Percentiles rank a stretch among this genome's conserved stretches.
Conservation (phyloP, 2,113 vertebrate species). For the Seriola dumerili region DNA sequence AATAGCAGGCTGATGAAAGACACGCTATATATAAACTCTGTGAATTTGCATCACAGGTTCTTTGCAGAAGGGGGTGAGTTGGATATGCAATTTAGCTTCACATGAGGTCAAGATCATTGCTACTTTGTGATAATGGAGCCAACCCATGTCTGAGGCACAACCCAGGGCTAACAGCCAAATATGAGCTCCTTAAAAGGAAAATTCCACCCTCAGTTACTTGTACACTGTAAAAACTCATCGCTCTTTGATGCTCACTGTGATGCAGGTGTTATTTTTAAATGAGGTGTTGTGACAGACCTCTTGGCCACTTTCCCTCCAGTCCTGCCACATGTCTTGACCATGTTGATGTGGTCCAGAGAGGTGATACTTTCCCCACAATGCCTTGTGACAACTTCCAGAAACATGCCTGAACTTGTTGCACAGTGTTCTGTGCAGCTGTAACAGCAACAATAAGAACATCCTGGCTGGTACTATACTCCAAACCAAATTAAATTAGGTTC, state of each 20-base stretch:
- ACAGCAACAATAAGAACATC: not conserved
- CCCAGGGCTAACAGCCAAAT: slow-evolving; percentile 55
- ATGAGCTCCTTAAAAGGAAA: slow-evolving; percentile 60
- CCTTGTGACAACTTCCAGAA: not conserved
- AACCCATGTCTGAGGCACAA: slow-evolving; percentile 39
- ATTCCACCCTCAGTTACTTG: slow-evolving; percentile 37
- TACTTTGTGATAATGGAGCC: slow-evolving; percentile 42
- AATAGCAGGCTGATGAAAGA: slow-evolving; percentile 80
- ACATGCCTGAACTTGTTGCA: not conserved
- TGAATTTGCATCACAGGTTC: slow-evolving; percentile 76
- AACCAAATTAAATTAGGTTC: not conserved
- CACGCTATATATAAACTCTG: slow-evolving; percentile 78
- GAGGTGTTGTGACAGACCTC: not conserved
- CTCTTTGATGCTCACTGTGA: not conserved
- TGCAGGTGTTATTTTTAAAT: not conserved
- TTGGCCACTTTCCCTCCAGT: not conserved
- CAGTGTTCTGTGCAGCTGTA: not conserved
- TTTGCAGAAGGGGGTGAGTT: slow-evolving; percentile 55
- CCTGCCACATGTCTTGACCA: not conserved
- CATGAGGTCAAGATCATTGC: slow-evolving; percentile 68
- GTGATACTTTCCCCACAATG: not conserved
- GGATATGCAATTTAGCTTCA: slow-evolving; percentile 53
- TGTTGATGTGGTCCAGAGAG: slow-evolving; percentile 11
- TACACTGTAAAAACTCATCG: not conserved
- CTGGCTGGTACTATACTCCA: not conserved